Conservation (phyloP, 2,797 vertebrate species). For the Halcyon leucocephala region DNA sequence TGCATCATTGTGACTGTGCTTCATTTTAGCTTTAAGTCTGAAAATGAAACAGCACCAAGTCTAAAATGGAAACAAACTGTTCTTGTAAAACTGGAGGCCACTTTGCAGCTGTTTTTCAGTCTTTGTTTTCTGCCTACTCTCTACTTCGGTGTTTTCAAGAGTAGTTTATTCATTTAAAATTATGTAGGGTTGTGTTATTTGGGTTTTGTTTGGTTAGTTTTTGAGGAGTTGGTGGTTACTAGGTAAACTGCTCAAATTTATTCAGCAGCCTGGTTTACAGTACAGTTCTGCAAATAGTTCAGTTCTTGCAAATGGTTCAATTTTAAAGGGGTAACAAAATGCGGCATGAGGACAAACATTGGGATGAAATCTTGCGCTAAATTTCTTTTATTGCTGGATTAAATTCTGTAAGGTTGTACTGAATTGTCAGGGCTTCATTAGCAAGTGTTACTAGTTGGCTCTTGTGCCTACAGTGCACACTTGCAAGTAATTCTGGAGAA, state of each 20-base stretch:
- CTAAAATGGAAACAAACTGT: not conserved
- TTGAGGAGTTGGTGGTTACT: not conserved
- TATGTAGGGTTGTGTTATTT: not conserved
- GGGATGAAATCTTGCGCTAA: not conserved
- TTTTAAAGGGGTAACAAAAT: not conserved
- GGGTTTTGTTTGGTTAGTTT: not conserved
- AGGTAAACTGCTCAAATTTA: not conserved
- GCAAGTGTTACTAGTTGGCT: not conserved
- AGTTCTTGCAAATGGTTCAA: not conserved
- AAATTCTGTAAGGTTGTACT: not conserved
- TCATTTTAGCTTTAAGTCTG: not conserved
- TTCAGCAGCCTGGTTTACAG: not conserved
- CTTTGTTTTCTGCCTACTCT: not conserved
- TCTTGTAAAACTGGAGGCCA: not conserved
- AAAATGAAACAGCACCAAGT: not conserved
- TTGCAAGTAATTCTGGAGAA: not conserved
- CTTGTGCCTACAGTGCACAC: not conserved
- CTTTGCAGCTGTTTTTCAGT: not conserved
- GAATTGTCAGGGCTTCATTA: not conserved
- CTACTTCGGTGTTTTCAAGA: not conserved
- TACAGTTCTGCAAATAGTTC: not conserved
- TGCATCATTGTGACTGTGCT: not conserved
- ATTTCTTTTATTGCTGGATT: conserved; percentile 8
- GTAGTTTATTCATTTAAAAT: not conserved
- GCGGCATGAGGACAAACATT: not conserved